phyloP scores from a whole-genome alignment of 2,797 vertebrate genomes.

The Scyliorhinus canicula region DNA sequence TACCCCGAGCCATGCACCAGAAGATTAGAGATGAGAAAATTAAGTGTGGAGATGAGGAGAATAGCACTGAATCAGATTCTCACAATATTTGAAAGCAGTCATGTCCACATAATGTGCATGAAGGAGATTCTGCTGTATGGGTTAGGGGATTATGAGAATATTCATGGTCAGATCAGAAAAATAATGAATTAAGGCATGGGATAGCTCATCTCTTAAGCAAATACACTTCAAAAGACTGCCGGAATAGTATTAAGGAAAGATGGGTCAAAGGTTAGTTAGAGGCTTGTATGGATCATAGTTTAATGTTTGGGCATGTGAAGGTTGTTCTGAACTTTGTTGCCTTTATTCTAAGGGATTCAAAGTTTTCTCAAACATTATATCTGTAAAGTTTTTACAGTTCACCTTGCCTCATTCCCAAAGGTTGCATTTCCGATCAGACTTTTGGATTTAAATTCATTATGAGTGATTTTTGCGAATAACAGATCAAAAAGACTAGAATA shows the following conservation, averaged over 20 bases:
- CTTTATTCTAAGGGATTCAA: background rate
- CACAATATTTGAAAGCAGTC: slow-evolving; percentile 59
- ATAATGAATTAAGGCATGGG: slow-evolving; percentile 78
- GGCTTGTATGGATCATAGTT: slow-evolving; percentile 40
- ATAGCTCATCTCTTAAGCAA: slow-evolving; percentile 90
- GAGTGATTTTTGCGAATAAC: background rate
- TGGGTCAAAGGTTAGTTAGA: slow-evolving; percentile 45
- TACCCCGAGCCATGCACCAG: slow-evolving; percentile 58
- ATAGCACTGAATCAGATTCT: slow-evolving; percentile 70
- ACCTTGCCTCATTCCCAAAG: background rate
- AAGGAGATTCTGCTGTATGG: slow-evolving; percentile 67
- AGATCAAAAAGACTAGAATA: background rate
- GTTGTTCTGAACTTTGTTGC: slow-evolving; percentile 16
- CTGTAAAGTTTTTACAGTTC: background rate
- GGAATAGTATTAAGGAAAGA: slow-evolving; percentile 49
- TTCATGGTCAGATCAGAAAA: slow-evolving; percentile 85
- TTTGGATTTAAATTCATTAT: background rate
- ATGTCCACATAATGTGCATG: slow-evolving; percentile 61
- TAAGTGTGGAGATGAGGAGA: slow-evolving; percentile 72
- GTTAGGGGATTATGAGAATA: slow-evolving; percentile 90
- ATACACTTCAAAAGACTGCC: slow-evolving; percentile 71
- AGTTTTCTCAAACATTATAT: background rate
- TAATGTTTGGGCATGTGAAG: slow-evolving; percentile 12
- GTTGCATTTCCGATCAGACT: background rate
- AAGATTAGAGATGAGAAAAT: slow-evolving; percentile 66